These are phyloP conservation scores for Sebastes matsubarae DNA, from an alignment of 2,797 vertebrate genomes.

Conservation along the genomic window DNA sequence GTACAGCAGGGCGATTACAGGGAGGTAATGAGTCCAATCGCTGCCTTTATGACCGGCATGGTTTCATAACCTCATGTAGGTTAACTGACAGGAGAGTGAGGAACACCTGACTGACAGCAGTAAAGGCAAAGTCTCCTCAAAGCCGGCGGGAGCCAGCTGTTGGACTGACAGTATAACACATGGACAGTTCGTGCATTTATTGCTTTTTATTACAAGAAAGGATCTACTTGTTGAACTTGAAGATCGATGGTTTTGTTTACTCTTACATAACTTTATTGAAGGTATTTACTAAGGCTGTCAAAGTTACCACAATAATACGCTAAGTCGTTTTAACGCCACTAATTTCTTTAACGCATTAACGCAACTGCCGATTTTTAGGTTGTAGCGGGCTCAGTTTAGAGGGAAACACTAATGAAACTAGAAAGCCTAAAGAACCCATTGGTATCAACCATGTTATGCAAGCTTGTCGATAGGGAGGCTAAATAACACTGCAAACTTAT, in stretches of 20 bases:
- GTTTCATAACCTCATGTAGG: slow-evolving; percentile 54
- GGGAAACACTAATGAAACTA: no score
- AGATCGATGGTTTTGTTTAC: not conserved
- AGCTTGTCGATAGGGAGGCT: no score
- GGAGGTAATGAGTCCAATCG: slow-evolving; percentile 16
- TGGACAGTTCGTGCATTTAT: not conserved
- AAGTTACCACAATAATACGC: no score
- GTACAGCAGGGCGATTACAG: slow-evolving; percentile 21
- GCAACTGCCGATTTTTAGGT: no score
- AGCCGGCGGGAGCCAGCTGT: not conserved
- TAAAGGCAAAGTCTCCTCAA: slow-evolving; percentile 4
- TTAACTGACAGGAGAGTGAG: not conserved
- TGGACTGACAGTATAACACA: not conserved
- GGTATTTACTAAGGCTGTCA: not conserved
- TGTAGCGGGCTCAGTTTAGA: no score
- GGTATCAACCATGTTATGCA: no score
- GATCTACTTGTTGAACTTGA: not conserved
- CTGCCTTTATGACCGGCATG: slow-evolving; percentile 36
- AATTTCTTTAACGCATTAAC: no score
- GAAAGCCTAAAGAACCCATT: no score
- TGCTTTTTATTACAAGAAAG: not conserved
- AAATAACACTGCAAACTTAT: no score
- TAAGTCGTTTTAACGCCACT: no score
- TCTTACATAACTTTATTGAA: slow-evolving; percentile 34
- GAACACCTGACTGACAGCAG: slow-evolving; percentile 12